Base-by-base conservation (phyloP, 2,888 invertebrate species). In the Drosophila melanosoma region DNA sequence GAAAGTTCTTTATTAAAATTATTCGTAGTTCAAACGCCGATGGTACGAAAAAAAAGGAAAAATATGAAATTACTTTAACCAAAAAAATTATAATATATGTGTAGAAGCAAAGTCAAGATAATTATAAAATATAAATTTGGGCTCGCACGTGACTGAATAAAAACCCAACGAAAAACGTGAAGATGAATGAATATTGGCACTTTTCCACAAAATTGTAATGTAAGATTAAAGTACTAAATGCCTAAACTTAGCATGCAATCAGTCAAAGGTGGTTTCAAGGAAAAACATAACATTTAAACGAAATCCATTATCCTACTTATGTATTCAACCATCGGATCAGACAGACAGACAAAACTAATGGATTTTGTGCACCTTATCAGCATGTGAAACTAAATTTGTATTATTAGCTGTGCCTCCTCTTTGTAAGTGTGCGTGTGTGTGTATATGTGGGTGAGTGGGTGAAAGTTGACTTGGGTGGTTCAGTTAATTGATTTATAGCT, bases 401-500 rank as follows among this genome's bases (percentile, higher is more conserved):
- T 15, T 66, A 56, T 72, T 45, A 54, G 49, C 49, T 40, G 12
- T 45, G 45, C 15, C 23, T 45, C 23, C 45, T 45, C 15, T 42
- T 17, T 54, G 49, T 33, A 32, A 57, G 53, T 60, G 12, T 23
- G 33, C 71, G 54, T 57, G 48, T 49, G n/a, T 40, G 26, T 60
- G n/a, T 56, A 29, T 29, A 29, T 29, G 48, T 48, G 40, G 48
- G 33, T 48, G 11, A 49, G 54, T 33, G 29, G 61, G 54, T 61
- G n/a, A 12, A 29, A 12, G 15, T 32, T 40, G 20, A 26, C 68
- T 49, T 61, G 35, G 33, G 20, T 35, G 29, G 51, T 68, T 64
- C 65, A 66, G 59, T 74, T 74, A 74, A 80, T 77, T 77, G 74
- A 79, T 74, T 77, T 68, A 81, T 57, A 53, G 35, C 33, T 68